Evolutionary conservation across 2,797 vertebrate species (phyloP).

Genomic region (Echeneis naucrates): DNA sequence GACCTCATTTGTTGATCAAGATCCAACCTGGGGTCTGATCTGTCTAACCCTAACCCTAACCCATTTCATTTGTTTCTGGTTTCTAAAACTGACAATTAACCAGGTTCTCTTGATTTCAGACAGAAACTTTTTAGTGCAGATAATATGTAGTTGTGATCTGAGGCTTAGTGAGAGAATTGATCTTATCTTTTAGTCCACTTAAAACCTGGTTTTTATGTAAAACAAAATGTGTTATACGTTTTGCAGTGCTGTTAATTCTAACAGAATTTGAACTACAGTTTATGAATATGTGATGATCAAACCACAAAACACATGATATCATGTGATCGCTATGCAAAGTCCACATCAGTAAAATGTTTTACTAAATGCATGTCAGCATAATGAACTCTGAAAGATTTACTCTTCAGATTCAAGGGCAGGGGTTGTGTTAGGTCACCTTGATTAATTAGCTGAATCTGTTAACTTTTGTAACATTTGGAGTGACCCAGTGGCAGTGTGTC

Average conservation of each 20-base stretch:
- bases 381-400: background rate
- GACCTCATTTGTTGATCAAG: background rate
- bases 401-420: background rate
- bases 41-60: too few relatives aligned
- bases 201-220: background rate
- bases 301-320: conserved; percentile 17
- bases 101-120: background rate
- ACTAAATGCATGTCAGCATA: background rate
- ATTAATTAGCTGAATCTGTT: background rate
- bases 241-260: background rate
- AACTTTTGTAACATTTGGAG: background rate
- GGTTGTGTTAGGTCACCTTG: background rate
- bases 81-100: background rate
- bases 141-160: background rate
- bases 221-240: background rate
- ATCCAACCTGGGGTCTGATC: background rate
- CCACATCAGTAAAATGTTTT: background rate
- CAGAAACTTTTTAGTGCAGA: background rate
- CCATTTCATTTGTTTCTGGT: background rate
- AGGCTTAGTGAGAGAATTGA: background rate
- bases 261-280: background rate
- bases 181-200: background rate
- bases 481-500: background rate
- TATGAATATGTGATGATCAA: background rate
- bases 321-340: conserved; percentile 13